Percentiles rank a stretch among this genome's conserved stretches.
Evolutionary conservation across 2,113 vertebrate species (phyloP).

Genomic region (Aspiorhynchus laticeps): DNA sequence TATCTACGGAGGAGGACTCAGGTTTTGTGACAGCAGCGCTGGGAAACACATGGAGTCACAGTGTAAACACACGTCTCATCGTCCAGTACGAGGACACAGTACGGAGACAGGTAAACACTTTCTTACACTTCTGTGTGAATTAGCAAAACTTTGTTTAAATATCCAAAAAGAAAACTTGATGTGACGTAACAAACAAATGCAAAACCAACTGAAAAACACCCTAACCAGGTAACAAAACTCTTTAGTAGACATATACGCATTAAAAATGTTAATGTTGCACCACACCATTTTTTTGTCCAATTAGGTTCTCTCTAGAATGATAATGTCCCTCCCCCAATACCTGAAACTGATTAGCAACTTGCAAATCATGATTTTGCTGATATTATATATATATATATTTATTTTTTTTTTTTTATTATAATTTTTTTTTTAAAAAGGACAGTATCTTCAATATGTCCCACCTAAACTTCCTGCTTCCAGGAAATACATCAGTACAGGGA

Average conservation of each 20-base stretch:
- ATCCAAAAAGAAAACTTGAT: not conserved
- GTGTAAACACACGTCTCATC: slow-evolving; percentile 82
- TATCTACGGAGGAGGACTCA: slow-evolving; percentile 57
- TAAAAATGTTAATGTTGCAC: no score
- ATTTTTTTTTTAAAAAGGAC: not conserved
- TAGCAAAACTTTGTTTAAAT: not conserved
- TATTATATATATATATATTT: not conserved
- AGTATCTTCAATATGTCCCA: not conserved
- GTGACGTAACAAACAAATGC: no score
- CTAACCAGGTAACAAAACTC: not conserved
- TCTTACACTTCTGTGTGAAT: not conserved
- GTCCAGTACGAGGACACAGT: slow-evolving; percentile 74
- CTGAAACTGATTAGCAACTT: not conserved
- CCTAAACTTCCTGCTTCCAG: not conserved
- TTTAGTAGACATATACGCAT: not conserved
- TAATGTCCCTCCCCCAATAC: not conserved
- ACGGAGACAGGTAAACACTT: slow-evolving; percentile 76
- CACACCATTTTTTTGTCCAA: not conserved
- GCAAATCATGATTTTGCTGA: not conserved
- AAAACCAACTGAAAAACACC: not conserved
- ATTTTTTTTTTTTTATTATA: not conserved
- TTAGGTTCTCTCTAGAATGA: not conserved
- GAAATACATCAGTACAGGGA: not conserved
- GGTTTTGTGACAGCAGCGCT: slow-evolving; percentile 79
- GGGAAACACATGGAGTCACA: slow-evolving; percentile 86